Evolutionary conservation across 2,888 invertebrate genomes (phyloP).

Genomic region (Lydus trimaculatus): DNA sequence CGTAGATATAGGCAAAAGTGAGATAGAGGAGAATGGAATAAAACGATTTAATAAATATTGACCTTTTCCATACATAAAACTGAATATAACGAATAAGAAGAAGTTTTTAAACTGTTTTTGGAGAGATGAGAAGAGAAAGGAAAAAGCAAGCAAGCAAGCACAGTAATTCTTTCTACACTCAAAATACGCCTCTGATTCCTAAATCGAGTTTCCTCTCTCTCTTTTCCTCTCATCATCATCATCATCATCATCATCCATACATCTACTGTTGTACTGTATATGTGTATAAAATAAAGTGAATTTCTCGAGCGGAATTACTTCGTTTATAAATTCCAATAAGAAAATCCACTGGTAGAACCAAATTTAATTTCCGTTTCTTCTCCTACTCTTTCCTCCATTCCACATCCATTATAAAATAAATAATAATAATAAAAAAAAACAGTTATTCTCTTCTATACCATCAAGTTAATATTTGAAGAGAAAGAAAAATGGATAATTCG

Average conservation of each 20-base stretch:
- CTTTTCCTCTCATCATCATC: conserved; percentile 37
- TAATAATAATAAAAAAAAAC: too few species aligned
- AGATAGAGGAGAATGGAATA: not conserved
- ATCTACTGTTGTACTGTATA: too few species aligned
- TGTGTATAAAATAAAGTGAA: conserved; percentile 51
- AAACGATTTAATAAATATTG: conserved; percentile 29
- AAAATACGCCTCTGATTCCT: conserved; percentile 11
- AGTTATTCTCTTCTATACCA: conserved; percentile 31
- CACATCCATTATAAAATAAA: conserved; percentile 34
- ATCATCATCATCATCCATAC: conserved; percentile 23
- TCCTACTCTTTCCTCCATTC: too few species aligned
- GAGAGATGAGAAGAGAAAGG: not conserved
- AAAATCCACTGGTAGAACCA: conserved; percentile 33
- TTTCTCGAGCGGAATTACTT: conserved; percentile 50
- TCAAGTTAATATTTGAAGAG: conserved; percentile 19
- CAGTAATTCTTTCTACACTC: conserved; percentile 18
- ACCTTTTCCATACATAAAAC: conserved; percentile 21
- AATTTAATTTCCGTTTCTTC: conserved; percentile 39
- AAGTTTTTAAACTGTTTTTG: conserved; percentile 8
- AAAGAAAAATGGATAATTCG: not conserved
- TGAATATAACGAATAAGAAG: not conserved
- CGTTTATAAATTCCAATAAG: conserved; percentile 53
- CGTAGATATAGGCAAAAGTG: too few species aligned
- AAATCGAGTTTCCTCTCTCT: conserved; percentile 45
- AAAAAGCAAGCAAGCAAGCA: not conserved